Evolutionary conservation across 2,888 invertebrate species (phyloP), one percentile per base, ranked within the genome.

Genomic region (Endotricha flammealis): DNA sequence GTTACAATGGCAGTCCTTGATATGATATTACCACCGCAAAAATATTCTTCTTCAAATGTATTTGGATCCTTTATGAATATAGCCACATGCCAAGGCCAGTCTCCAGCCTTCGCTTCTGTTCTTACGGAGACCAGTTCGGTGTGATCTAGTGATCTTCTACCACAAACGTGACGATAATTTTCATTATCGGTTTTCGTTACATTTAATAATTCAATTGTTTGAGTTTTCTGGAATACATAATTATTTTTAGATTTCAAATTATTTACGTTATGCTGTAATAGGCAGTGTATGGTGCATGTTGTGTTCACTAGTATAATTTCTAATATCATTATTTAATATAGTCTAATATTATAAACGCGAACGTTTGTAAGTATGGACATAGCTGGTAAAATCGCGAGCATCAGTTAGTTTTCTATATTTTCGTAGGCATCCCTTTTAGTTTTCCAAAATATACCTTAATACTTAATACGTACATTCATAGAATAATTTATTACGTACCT

Each of bases 71-170:
- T 65, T 12, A 76, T 44, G 11, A 78, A 44, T 2, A 85, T 50
- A 10, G 85, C 85, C 0, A 78, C 80, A 44, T 85, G 85, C 85
- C 85, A 85, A 0, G 85, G 85, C 82, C 82, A 85, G 45, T 85
- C 85, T 1, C 83, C 85, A 3, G 74, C 59, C 12, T 54, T 53
- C 0, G 82, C 66, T 16, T 75, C 69, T 0, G 79, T 72, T 23
- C 70, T 59, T 6, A 78, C 54, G 2, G 75, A 70, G 1, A 64
- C 64, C 42, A 83, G 39, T 41, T 83, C 85, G 2, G 77, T 66
- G 37, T 77, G 64, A n/a, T 64, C 55, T 12, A 82, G 43, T 0
- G 74, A 55, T 10, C 77, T 51, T 31, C 81, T 63, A 0, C 85
- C 85, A 32, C 85, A 85, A 0, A 77, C 51, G 14, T 83, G 79